Conservation (phyloP, 2,888 invertebrate genomes). For the Lomographa bimaculata region DNA sequence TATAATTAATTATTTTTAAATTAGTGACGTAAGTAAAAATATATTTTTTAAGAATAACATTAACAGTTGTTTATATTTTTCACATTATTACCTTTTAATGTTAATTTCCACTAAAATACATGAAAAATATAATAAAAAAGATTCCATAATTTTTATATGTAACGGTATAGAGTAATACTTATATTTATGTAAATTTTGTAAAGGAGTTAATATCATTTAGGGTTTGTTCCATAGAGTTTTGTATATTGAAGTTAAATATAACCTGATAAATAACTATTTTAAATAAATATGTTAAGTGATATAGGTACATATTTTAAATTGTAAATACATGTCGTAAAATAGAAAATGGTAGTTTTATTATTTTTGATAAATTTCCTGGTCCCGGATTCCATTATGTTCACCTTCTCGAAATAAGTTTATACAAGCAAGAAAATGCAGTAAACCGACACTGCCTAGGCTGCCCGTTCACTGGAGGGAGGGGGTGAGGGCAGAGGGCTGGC, state of each 20-base stretch:
- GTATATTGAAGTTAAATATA: constrained; percentile 47
- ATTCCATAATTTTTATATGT: constrained; percentile 73
- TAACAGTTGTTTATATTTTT: constrained; percentile 59
- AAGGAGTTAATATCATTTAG: constrained; percentile 43
- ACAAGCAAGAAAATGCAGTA: too few relatives aligned
- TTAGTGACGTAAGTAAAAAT: constrained; percentile 45
- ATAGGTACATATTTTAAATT: constrained; percentile 64
- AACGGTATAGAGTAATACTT: constrained; percentile 48
- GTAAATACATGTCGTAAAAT: constrained; percentile 62
- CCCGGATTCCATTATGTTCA: too few relatives aligned
- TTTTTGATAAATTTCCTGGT: neutral
- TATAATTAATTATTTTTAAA: constrained; percentile 37
- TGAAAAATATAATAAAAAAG: constrained; percentile 39
- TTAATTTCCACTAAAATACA: constrained; percentile 33
- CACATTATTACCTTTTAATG: constrained; percentile 33
- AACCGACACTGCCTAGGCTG: too few relatives aligned
- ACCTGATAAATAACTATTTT: constrained; percentile 19
- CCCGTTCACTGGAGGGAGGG: too few relatives aligned
- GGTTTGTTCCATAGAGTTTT: constrained; percentile 48
- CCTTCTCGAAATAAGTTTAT: too few relatives aligned
- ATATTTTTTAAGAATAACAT: constrained; percentile 55
- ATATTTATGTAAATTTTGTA: constrained; percentile 72
- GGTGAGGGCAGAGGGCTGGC: too few relatives aligned
- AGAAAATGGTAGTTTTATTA: constrained; percentile 9
- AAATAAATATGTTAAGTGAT: constrained; percentile 54